Evolutionary conservation across 2,888 invertebrate genomes (phyloP).

Genomic region (Hartigia nigra): DNA sequence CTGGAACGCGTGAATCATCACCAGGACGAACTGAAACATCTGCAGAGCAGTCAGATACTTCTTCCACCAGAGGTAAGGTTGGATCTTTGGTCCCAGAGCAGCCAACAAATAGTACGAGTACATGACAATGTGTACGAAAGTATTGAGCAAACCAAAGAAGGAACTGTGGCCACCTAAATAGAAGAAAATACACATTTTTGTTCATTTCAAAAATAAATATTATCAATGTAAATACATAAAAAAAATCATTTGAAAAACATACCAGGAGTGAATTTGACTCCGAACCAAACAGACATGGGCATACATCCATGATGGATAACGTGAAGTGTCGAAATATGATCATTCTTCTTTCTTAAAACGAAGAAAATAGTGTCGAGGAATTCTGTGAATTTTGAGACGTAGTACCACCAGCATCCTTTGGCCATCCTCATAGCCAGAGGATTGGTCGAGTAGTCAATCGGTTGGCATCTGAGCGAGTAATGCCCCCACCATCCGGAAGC

Average conservation of each 20-base stretch:
- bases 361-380: constrained; percentile 95
- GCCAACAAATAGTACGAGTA: constrained; percentile 92
- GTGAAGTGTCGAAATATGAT: constrained; percentile 90
- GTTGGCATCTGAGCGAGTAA: constrained; percentile 82
- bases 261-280: constrained; percentile 90
- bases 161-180: constrained; percentile 87
- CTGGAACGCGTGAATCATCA: constrained; percentile 91
- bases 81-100: constrained; percentile 87
- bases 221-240: not conserved
- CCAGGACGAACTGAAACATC: constrained; percentile 91
- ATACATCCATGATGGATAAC: constrained; percentile 96
- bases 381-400: constrained; percentile 93
- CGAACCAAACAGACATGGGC: constrained; percentile 95
- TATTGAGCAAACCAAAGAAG: constrained; percentile 93
- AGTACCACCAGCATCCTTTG: constrained; percentile 92
- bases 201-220: constrained; percentile 6
- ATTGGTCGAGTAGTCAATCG: constrained; percentile 80
- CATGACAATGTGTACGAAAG: constrained; percentile 96
- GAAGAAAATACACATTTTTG: constrained; percentile 11
- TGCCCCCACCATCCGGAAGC: constrained; percentile 77
- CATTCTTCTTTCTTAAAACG: constrained; percentile 91
- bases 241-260: constrained; percentile 42
- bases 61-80: constrained; percentile 96
- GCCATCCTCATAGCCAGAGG: constrained; percentile 81
- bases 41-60: constrained; percentile 91